Percentiles rank a stretch among this genome's conserved stretches.
Conservation (phyloP, 2,888 invertebrate species). For the Apamea sordens region DNA sequence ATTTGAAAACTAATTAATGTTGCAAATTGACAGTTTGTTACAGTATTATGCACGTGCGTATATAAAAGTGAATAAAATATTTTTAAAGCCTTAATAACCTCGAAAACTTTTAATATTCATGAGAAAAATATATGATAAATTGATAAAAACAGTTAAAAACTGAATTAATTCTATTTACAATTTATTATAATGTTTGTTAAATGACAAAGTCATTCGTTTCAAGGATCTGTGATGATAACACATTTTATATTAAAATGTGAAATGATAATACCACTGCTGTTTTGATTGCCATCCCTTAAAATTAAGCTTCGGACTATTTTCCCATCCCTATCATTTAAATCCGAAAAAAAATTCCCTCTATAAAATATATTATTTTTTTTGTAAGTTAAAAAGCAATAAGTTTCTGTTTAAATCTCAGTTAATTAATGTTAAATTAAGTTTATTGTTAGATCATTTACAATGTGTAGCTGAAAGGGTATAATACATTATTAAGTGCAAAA, state of each 20-base stretch:
- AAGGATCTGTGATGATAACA: slow-evolving; percentile 85
- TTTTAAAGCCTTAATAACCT: background rate
- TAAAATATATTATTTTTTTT: slow-evolving; percentile 20
- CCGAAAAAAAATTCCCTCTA: slow-evolving; percentile 31
- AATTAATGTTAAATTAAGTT: slow-evolving; percentile 56
- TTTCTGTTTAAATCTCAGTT: slow-evolving; percentile 51
- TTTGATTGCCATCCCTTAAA: slow-evolving; percentile 78
- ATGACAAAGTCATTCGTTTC: slow-evolving; percentile 72
- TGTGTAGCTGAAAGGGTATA: slow-evolving; percentile 11
- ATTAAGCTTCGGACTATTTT: slow-evolving; percentile 30
- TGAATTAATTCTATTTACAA: slow-evolving; percentile 38
- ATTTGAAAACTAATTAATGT: background rate
- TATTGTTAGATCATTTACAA: slow-evolving; percentile 44
- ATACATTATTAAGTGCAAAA: background rate
- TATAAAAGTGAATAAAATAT: background rate
- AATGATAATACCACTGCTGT: slow-evolving; percentile 75
- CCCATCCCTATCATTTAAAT: slow-evolving; percentile 44
- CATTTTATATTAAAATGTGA: slow-evolving; percentile 90
- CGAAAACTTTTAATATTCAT: slow-evolving; percentile 46
- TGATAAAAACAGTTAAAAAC: slow-evolving; percentile 44
- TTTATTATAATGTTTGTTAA: slow-evolving; percentile 62
- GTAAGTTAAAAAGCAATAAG: slow-evolving; percentile 27
- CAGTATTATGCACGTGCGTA: background rate
- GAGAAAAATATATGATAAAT: slow-evolving; percentile 16
- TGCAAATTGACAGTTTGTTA: background rate